phyloP scores from a whole-genome alignment of 1,140 invertebrate species.

The Microplitis mediator region DNA sequence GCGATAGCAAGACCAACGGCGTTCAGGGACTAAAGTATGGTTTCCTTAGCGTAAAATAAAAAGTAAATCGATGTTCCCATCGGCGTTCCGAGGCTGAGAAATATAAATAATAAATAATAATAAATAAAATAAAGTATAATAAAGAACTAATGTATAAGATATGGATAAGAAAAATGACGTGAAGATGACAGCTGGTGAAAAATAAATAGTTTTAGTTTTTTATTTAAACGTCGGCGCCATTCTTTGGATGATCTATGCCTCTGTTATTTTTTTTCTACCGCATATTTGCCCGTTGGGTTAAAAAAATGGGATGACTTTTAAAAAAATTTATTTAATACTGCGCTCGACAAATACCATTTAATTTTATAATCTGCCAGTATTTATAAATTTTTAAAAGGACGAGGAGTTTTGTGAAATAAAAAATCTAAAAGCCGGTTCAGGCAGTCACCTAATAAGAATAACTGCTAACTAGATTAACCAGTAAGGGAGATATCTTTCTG shows the following conservation, averaged over 20 bases:
- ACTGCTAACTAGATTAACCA: slow-evolving; percentile 8
- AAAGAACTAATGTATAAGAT: background rate
- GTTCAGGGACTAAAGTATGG: background rate
- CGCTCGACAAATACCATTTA: too few relatives aligned
- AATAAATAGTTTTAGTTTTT: background rate
- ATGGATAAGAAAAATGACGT: background rate
- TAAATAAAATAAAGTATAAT: too few relatives aligned
- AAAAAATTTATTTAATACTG: too few relatives aligned
- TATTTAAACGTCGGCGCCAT: background rate
- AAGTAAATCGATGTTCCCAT: background rate
- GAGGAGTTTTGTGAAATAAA: background rate
- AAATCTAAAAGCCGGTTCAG: background rate
- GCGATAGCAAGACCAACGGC: slow-evolving; percentile 11
- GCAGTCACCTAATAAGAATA: slow-evolving; percentile 1
- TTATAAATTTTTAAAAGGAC: background rate
- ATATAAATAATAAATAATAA: background rate
- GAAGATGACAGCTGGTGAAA: background rate
- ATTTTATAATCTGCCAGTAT: background rate
- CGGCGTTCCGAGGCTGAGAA: background rate
- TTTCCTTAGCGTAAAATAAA: background rate
- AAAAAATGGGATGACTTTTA: too few relatives aligned
- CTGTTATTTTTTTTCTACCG: background rate
- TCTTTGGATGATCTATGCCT: background rate
- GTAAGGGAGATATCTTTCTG: background rate
- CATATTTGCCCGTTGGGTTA: too few relatives aligned